phyloP scores from a whole-genome alignment of 2,797 vertebrate genomes.

The Peromyscus eremicus region DNA sequence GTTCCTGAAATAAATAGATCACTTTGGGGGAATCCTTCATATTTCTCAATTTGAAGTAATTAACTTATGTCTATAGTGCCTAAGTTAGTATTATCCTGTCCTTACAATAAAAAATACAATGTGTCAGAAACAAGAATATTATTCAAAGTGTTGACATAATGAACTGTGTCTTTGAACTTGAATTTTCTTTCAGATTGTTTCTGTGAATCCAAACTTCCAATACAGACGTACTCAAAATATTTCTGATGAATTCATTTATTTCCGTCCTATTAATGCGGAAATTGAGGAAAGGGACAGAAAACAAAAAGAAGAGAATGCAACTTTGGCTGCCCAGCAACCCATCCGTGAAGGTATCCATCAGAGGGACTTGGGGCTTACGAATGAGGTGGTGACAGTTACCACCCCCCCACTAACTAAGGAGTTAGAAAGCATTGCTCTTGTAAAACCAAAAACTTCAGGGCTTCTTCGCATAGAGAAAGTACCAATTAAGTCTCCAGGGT shows the following conservation, averaged over 20 bases:
- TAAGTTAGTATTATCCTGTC: not conserved
- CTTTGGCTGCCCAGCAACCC: not conserved
- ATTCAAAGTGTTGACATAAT: conserved; percentile 49
- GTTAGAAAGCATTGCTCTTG: conserved; percentile 37
- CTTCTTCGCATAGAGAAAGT: conserved; percentile 56
- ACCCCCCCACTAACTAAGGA: not conserved
- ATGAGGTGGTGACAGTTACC: not conserved
- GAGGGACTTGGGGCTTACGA: conserved; percentile 27
- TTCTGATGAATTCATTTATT: conserved; percentile 94
- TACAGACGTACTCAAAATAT: conserved; percentile 92
- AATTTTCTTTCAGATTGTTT: conserved; percentile 70
- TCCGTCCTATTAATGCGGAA: conserved; percentile 93
- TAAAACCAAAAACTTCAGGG: conserved; percentile 55
- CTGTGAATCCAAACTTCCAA: conserved; percentile 88
- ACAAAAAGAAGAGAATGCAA: conserved; percentile 42
- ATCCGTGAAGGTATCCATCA: conserved; percentile 33
- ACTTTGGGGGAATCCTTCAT: conserved; percentile 51
- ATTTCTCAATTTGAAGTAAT: conserved; percentile 52
- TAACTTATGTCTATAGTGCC: conserved; percentile 34
- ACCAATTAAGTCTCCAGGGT: not conserved
- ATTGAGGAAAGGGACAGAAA: conserved; percentile 87
- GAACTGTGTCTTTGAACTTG: not conserved
- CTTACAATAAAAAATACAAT: conserved; percentile 69
- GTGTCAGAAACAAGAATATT: conserved; percentile 78
- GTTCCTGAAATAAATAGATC: conserved; percentile 40